A percentile compares a stretch with the other conserved stretches of the same genome.
These are phyloP conservation scores for Mercenaria mercenaria DNA, from an alignment of 1,140 invertebrate species.

Conservation along the genomic window DNA sequence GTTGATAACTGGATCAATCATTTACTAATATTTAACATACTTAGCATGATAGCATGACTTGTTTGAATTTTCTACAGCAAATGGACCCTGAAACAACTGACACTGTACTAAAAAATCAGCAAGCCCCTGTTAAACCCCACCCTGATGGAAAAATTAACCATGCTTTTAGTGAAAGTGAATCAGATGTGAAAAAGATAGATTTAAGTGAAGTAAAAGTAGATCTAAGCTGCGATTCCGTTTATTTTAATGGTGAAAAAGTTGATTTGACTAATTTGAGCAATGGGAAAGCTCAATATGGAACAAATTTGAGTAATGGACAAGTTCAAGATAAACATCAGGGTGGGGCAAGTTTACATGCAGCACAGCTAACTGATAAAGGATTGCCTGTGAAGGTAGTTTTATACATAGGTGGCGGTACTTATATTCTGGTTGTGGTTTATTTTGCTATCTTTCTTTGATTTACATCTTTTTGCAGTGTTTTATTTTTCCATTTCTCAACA, in stretches of 20 bases:
- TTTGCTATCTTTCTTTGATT: no score
- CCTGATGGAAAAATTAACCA: neutral
- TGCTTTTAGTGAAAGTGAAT: neutral
- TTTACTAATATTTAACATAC: no score
- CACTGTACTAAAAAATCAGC: neutral
- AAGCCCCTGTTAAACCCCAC: neutral
- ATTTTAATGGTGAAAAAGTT: neutral
- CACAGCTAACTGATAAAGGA: neutral
- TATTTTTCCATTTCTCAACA: no score
- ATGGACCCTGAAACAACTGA: neutral
- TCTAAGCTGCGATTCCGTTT: neutral
- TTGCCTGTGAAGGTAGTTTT: slow-evolving; percentile 13
- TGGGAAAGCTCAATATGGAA: neutral
- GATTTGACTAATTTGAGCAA: neutral
- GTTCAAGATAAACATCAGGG: neutral
- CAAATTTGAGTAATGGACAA: neutral
- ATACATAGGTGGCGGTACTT: neutral
- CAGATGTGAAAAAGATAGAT: neutral
- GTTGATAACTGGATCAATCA: no score
- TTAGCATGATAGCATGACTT: neutral
- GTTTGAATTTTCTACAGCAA: neutral
- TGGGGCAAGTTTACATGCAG: neutral
- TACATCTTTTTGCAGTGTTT: no score
- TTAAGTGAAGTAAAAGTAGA: neutral
- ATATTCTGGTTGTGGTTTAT: no score